A percentile compares a stretch with the other conserved stretches of the same genome.
phyloP scores from a whole-genome alignment of 2,113 vertebrate genomes.

The Atherinomorus stipes region DNA sequence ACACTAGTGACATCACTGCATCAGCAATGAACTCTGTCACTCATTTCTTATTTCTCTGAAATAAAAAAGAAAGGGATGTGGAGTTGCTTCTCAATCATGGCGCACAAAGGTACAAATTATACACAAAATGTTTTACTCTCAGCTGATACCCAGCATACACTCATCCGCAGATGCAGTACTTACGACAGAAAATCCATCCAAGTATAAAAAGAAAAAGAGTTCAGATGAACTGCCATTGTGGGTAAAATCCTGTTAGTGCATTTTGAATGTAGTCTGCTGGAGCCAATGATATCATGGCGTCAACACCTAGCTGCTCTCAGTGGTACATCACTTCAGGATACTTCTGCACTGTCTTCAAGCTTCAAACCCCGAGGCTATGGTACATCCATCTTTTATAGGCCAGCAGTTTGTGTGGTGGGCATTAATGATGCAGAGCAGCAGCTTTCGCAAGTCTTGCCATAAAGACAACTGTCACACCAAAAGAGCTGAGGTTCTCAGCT shows the following conservation, averaged over 20 bases:
- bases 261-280: neutral
- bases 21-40: neutral
- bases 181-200: neutral
- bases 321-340: neutral
- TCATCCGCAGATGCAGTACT: too few species aligned
- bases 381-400: neutral
- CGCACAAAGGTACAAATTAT: neutral
- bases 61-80: too few species aligned
- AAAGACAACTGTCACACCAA: neutral
- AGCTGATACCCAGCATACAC: neutral
- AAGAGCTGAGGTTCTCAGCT: too few species aligned
- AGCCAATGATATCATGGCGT: neutral
- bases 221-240: neutral
- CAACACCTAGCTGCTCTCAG: neutral
- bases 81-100: neutral
- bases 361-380: neutral
- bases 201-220: neutral
- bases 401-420: neutral
- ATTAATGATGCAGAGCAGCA: neutral
- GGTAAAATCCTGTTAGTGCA: neutral
- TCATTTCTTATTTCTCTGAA: neutral
- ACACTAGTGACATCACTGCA: too few species aligned
- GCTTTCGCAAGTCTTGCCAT: neutral
- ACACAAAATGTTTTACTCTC: neutral
- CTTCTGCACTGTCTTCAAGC: slow-evolving; percentile 3